Evolutionary conservation across 2,113 vertebrate genomes (phyloP), one percentile per base, ranked within the genome.

Genomic region (Salvelinus sp.): DNA sequence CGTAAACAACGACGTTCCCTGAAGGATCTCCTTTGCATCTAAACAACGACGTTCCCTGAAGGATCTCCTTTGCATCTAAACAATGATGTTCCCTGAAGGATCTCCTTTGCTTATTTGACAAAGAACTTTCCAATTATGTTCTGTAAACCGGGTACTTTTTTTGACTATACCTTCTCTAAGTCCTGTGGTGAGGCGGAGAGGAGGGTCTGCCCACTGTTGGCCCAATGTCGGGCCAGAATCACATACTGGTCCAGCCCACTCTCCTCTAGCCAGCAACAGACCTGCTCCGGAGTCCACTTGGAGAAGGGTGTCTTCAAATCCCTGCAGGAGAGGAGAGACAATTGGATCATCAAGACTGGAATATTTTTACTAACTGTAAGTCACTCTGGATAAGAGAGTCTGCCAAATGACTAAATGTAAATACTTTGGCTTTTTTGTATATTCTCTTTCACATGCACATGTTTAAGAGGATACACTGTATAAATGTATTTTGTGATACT

Each of bases 241-340:
- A 93, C 88, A 0, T 99, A 99, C 87, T 98, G 97, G 48, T 94
- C 93, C 0, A 99, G 90, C 16, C 98, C 98, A 0, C 94, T 94
- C 73, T 98, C 96, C 84, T 98, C 96, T 0, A 99, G 92, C 98
- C 98, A 99, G 0, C 90, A 89, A 67, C 96, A 98, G 54, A 98
- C 95, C 77, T 97, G 95, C 68, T 99, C 97, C 2, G 93, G 92
- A 86, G 81, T 95, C 98, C 98, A 99, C 86, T 97, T 96, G 3
- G 94, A 92, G 82, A 99, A 98, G 0, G 96, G 97, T 4, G 90
- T 89, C 12, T 95, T 92, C 47, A 66, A 66, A 68, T 94, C 91
- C 63, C 94, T 95, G 82, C 27, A 9, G 4, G 10, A 28, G 14
- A 28, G 25, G 20, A 44, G 13, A 73, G 72, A 50, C 44, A 23